phyloP scores from a whole-genome alignment of 1,140 invertebrate genomes.

The Melanaphis sacchari region DNA sequence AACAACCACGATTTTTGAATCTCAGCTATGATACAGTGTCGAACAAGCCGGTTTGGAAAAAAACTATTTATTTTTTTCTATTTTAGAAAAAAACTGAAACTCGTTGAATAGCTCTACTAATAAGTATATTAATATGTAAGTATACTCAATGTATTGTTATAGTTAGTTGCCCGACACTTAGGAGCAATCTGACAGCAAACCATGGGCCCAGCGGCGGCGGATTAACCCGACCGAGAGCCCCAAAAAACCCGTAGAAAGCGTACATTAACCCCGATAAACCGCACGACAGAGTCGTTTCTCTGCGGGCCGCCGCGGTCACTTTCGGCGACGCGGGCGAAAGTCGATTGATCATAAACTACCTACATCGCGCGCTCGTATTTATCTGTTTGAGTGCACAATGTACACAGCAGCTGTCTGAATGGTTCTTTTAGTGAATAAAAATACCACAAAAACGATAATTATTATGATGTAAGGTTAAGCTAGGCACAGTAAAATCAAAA shows the following conservation, averaged over 20 bases:
- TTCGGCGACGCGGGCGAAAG: slow-evolving; percentile 42
- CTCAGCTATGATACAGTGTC: background rate
- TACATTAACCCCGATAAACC: background rate
- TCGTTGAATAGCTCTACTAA: background rate
- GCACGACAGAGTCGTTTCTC: background rate
- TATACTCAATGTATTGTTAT: slow-evolving; percentile 6
- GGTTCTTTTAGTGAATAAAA: background rate
- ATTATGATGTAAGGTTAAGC: too few species aligned
- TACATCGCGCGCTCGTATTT: background rate
- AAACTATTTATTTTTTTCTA: background rate
- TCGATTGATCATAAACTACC: slow-evolving; percentile 41
- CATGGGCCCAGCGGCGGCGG: slow-evolving; percentile 1
- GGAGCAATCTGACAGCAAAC: background rate
- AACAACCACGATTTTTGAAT: background rate
- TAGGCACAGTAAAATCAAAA: background rate
- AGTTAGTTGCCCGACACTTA: background rate
- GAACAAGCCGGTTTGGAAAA: background rate
- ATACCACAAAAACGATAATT: background rate
- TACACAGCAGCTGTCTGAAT: background rate
- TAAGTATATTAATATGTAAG: background rate
- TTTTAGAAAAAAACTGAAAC: background rate
- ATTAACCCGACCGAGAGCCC: slow-evolving; percentile 14
- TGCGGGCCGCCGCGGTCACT: background rate
- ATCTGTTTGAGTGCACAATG: background rate
- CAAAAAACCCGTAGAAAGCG: slow-evolving; percentile 42